Conservation (phyloP, 2,888 invertebrate genomes). For the Portevinia maculata region DNA sequence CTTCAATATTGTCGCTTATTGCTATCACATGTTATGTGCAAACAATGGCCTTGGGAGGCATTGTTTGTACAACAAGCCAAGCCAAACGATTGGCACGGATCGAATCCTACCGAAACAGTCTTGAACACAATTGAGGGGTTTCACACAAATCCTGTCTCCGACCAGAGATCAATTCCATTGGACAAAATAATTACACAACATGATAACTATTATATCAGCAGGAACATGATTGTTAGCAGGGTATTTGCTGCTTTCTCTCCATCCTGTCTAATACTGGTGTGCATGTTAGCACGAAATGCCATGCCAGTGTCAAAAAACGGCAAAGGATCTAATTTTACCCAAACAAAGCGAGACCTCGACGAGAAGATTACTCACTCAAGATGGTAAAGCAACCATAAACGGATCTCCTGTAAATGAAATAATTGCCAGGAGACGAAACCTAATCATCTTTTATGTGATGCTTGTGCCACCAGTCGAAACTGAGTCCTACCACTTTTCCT, state of each 20-base stretch:
- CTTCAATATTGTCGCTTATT: conserved; percentile 60
- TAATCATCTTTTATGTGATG: conserved; percentile 53
- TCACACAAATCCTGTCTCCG: conserved; percentile 69
- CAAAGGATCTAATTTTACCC: conserved; percentile 52
- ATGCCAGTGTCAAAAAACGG: conserved; percentile 45
- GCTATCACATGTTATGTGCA: conserved; percentile 65
- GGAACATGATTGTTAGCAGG: conserved; percentile 75
- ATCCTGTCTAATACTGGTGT: conserved; percentile 32
- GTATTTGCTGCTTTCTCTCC: conserved; percentile 38
- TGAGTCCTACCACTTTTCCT: conserved; percentile 34
- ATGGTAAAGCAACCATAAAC: conserved; percentile 59
- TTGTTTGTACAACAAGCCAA: conserved; percentile 76
- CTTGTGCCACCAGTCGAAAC: conserved; percentile 46
- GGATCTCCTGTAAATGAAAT: conserved; percentile 54
- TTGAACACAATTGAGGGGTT: conserved; percentile 65
- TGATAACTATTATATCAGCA: conserved; percentile 76
- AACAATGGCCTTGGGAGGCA: conserved; percentile 71
- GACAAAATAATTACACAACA: conserved; percentile 75
- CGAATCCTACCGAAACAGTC: conserved; percentile 47
- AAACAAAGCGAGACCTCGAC: conserved; percentile 44
- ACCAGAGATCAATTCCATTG: conserved; percentile 67
- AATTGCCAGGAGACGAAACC: conserved; percentile 68
- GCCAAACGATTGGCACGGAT: conserved; percentile 59
- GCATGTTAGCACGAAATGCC: conserved; percentile 59
- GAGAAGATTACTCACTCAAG: conserved; percentile 61